A percentile compares a stretch with the other conserved stretches of the same genome.
phyloP scores from a whole-genome alignment of 64 coral and sea anemone genomes.

The Pocillopora verrucosa region DNA sequence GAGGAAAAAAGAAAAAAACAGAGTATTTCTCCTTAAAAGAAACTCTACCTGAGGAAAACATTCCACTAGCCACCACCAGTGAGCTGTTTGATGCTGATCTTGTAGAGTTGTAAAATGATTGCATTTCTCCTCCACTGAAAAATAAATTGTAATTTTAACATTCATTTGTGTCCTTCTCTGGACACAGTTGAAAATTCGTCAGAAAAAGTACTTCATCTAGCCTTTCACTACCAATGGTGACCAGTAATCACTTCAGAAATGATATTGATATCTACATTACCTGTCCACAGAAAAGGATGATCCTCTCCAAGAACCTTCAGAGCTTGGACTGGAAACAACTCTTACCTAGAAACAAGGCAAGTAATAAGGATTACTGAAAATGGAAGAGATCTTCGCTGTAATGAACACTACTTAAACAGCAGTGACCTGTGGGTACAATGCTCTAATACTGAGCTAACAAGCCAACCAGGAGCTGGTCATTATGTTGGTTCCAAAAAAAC shows the following conservation, averaged over 20 bases:
- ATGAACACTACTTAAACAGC: too few species aligned
- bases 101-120: conserved; percentile 63
- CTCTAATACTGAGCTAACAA: too few species aligned
- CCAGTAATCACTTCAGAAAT: too few species aligned
- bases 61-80: conserved; percentile 61
- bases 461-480: too few species aligned
- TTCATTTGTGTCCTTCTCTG: background rate
- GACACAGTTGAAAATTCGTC: too few species aligned
- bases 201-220: too few species aligned
- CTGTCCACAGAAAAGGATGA: conserved; percentile 93
- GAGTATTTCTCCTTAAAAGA: background rate
- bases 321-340: conserved; percentile 86
- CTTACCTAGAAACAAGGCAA: conserved; percentile 64
- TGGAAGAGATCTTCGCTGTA: too few species aligned
- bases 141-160: background rate
- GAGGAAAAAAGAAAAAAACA: background rate
- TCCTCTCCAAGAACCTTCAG: conserved; percentile 82
- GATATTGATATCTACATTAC: conserved; percentile 58
- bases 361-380: background rate
- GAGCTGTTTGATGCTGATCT: conserved; percentile 88
- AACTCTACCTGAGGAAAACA: conserved; percentile 89
- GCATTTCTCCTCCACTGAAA: conserved; percentile 85
- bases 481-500: too few species aligned
- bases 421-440: too few species aligned
- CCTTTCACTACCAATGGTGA: too few species aligned